Evolutionary conservation across 2,888 invertebrate genomes (phyloP).

Genomic region (Ichneumon xanthorius): DNA sequence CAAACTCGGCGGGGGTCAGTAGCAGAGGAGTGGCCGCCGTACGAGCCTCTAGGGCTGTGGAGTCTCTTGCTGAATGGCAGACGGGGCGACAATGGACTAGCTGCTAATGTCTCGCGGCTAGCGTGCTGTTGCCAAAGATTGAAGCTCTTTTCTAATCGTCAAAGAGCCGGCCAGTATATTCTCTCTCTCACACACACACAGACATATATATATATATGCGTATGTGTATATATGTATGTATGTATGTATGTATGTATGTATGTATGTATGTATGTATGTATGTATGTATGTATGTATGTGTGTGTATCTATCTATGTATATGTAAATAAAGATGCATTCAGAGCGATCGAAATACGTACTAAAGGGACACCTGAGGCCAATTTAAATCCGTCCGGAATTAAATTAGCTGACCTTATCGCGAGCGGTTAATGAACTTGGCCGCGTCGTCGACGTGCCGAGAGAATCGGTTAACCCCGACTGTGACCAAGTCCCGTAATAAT

Average conservation of each 20-base stretch:
- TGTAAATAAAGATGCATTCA: not conserved
- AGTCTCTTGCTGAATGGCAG: conserved; percentile 53
- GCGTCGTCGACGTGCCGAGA: conserved; percentile 45
- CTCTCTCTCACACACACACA: no score
- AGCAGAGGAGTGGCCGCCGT: conserved; percentile 49
- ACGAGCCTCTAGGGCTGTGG: conserved; percentile 26
- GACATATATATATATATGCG: not conserved
- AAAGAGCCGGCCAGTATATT: not conserved
- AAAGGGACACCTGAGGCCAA: conserved; percentile 61
- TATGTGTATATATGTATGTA: not conserved
- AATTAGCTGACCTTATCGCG: conserved; percentile 71
- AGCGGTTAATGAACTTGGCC: conserved; percentile 71
- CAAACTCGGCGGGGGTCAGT: conserved; percentile 49
- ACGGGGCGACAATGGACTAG: conserved; percentile 45
- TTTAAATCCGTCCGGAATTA: conserved; percentile 70
- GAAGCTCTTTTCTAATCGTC: conserved; percentile 32
- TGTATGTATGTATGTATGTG: no score
- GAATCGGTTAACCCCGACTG: conserved; percentile 27
- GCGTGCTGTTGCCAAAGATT: conserved; percentile 42
- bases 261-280: no score
- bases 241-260: no score
- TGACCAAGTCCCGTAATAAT: conserved; percentile 12
- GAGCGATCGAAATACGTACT: conserved; percentile 42
- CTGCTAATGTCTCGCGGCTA: conserved; percentile 12
- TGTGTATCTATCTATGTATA: not conserved